Evolutionary conservation across 2,888 invertebrate genomes (phyloP), one percentile per base, ranked within the genome.

Genomic region (Adineta ricciae): DNA sequence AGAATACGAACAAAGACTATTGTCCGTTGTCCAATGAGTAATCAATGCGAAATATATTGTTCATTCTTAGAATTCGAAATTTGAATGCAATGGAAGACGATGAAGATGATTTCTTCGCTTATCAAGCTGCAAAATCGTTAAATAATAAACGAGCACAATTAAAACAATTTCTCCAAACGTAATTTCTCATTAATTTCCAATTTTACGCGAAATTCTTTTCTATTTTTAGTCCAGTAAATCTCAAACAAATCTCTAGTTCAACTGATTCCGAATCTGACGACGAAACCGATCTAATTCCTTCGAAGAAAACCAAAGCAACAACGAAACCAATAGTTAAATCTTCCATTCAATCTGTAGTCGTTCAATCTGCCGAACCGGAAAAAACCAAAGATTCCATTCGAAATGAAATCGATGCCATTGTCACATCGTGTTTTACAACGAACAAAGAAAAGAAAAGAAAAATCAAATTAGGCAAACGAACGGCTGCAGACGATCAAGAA

Each of bases 391-490:
- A 64, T 64, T 64, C 32, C 27, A 64, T 64, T 32, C 32, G 27
- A 16, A 64, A 64, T 64, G 64, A 64, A 64, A 64, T 64, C 19
- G 64, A 64, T 64, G 64, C 64, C 1, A 64, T 64, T 32, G 64
- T 64, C 19, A 64, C 64, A 64, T 64, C 64, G 32, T 64, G 78
- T 78, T 78, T 38, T n/a, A 78, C 78, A 16, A n/a, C 19, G n/a
- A 41, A 78, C 11, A 41, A 78, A 38, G 24, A 78, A 24, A 11
- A 24, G 14, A 78, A 78, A 38, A 11, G 38, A 41, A 78, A 78
- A 78, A 38, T 78, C 21, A 78, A 78, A 38, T 78, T 78, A 41
- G n/a, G 41, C 24, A 78, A 78, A 78, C 78, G 78, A 78, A 78
- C 78, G 5, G n/a, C 41, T 24, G 78, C 78, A 11, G 78, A 41